Conservation (phyloP, 2,888 invertebrate genomes). For the Aphrophora alni region DNA sequence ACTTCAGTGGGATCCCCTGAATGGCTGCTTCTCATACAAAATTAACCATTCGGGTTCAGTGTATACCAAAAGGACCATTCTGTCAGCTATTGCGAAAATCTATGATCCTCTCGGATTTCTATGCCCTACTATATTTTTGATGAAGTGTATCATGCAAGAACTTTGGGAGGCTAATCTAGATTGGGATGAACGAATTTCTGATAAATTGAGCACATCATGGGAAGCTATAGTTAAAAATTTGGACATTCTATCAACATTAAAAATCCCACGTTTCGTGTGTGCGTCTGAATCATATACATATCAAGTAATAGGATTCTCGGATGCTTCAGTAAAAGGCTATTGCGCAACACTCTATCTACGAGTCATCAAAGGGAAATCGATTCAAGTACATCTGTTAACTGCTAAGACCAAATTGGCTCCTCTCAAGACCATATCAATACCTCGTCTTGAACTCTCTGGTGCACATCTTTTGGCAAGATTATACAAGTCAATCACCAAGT, state of each 20-base stretch:
- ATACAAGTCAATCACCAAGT: too few species aligned
- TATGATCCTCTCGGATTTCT: conserved; percentile 27
- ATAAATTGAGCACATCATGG: conserved; percentile 12
- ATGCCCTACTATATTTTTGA: conserved; percentile 20
- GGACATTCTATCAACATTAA: background rate
- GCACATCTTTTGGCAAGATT: too few species aligned
- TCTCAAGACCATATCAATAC: too few species aligned
- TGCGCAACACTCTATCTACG: conserved; percentile 4
- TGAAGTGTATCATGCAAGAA: conserved; percentile 34
- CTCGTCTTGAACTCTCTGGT: too few species aligned
- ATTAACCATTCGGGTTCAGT: background rate
- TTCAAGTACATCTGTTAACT: too few species aligned
- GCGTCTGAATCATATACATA: background rate
- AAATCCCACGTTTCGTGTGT: conserved; percentile 12
- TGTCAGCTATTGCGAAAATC: conserved; percentile 20
- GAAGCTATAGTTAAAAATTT: background rate
- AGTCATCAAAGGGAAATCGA: background rate
- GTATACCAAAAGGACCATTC: conserved; percentile 9
- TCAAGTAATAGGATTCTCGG: conserved; percentile 19
- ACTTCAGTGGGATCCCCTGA: conserved; percentile 12
- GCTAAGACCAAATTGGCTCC: too few species aligned
- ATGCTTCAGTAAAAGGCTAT: conserved; percentile 33
- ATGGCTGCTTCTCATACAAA: conserved; percentile 15
- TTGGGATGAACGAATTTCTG: conserved; percentile 28
- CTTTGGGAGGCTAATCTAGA: conserved; percentile 14